A percentile compares a stretch with the other conserved stretches of the same genome.
These are phyloP conservation scores for Panthera tigris DNA, from an alignment of 2,113 vertebrate species.

Conservation along the genomic window DNA sequence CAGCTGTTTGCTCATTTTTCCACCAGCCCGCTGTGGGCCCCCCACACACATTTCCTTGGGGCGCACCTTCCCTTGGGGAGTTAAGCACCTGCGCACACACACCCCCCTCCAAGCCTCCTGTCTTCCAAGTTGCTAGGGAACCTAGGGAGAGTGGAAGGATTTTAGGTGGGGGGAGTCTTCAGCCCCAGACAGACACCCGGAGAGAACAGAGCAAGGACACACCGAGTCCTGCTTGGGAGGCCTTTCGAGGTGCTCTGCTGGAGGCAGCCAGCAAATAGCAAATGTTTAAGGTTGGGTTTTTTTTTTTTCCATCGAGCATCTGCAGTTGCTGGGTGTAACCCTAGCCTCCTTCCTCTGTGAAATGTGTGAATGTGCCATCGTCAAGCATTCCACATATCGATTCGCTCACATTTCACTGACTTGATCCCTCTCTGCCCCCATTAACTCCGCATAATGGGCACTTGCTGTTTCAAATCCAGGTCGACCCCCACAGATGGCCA, in stretches of 20 bases:
- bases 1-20: conserved; percentile 67
- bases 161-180: not conserved
- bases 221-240: not conserved
- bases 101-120: not conserved
- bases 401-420: conserved; percentile 67
- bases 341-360: conserved; percentile 62
- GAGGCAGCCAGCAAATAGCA: conserved; percentile 37
- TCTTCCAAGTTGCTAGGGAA: not conserved
- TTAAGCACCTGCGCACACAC: not conserved
- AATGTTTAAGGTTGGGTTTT: conserved; percentile 1
- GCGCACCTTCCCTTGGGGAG: conserved; percentile 2
- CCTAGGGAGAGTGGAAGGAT: not conserved
- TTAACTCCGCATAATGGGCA: conserved; percentile 5
- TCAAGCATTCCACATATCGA: conserved; percentile 63
- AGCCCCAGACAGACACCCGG: not conserved
- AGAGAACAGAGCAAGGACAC: not conserved
- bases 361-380: conserved; percentile 58
- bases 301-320: conserved; percentile 35
- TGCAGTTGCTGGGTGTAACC: conserved; percentile 66
- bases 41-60: not conserved
- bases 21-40: not conserved
- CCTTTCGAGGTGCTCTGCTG: not conserved
- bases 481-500: not conserved
- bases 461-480: conserved; percentile 47
- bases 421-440: conserved; percentile 58